phyloP scores from a whole-genome alignment of 1,140 invertebrate species.

The Dufourea novaeangliae region DNA sequence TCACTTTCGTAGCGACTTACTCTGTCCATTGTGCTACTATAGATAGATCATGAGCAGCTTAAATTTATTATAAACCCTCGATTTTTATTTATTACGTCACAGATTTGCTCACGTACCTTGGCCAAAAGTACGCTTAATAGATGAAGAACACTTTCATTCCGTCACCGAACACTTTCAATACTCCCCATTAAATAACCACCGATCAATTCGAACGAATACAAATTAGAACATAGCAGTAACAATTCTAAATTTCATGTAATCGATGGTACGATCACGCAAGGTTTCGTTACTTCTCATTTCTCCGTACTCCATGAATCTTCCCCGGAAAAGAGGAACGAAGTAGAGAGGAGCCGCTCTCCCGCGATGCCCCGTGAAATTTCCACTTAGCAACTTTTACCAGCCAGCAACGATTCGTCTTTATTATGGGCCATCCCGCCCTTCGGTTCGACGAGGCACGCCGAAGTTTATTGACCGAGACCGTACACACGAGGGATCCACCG shows the following conservation, averaged over 20 bases:
- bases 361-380: slow-evolving; percentile 2
- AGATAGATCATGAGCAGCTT: neutral
- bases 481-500: slow-evolving; percentile 1
- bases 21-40: neutral
- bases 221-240: neutral
- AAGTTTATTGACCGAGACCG: slow-evolving; percentile 29
- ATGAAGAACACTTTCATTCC: too few species aligned
- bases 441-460: neutral
- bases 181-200: too few species aligned
- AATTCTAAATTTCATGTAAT: neutral
- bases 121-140: too few species aligned
- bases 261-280: neutral
- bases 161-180: too few species aligned
- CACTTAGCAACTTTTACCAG: slow-evolving; percentile 6
- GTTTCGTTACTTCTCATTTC: neutral
- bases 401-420: slow-evolving; percentile 22
- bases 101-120: too few species aligned
- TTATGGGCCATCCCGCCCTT: slow-evolving; percentile 16
- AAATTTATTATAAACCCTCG: neutral
- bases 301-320: neutral
- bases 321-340: too few species aligned
- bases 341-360: neutral
- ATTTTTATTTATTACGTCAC: neutral
- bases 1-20: neutral
- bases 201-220: neutral